Percentiles rank a stretch among this genome's conserved stretches.
phyloP scores from a whole-genome alignment of 2,113 vertebrate genomes.

The Macaca nemestrina region DNA sequence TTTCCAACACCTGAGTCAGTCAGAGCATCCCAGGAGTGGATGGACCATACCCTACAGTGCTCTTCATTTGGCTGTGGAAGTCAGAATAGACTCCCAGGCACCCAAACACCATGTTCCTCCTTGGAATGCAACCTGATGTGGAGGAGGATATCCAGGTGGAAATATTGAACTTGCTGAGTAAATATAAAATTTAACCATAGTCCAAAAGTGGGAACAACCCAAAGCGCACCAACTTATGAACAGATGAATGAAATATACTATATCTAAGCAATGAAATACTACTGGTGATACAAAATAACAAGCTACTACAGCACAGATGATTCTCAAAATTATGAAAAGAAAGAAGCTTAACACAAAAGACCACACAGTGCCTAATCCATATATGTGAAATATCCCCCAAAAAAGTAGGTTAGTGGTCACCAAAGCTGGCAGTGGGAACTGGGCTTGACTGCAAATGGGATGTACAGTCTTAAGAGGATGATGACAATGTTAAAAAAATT shows the following conservation, averaged over 20 bases:
- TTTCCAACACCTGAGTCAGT: background rate
- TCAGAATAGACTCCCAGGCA: background rate
- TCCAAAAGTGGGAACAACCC: background rate
- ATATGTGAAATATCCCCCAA: background rate
- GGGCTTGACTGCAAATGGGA: background rate
- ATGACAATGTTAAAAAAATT: background rate
- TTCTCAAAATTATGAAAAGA: background rate
- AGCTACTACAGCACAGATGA: background rate
- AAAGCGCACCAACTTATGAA: background rate
- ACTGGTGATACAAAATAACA: background rate
- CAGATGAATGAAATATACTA: background rate
- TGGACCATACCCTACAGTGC: background rate
- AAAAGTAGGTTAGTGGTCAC: background rate
- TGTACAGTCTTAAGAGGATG: background rate
- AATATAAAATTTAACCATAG: background rate
- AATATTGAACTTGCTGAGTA: background rate
- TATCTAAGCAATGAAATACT: background rate
- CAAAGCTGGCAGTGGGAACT: too few relatives aligned
- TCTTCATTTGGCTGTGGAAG: background rate
- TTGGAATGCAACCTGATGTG: background rate
- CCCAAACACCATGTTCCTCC: background rate
- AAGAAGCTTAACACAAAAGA: background rate
- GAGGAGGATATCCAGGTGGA: background rate
- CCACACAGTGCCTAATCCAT: background rate
- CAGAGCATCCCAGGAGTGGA: background rate